Evolutionary conservation across 2,888 invertebrate species (phyloP).

Genomic region (Eledona agricola): DNA sequence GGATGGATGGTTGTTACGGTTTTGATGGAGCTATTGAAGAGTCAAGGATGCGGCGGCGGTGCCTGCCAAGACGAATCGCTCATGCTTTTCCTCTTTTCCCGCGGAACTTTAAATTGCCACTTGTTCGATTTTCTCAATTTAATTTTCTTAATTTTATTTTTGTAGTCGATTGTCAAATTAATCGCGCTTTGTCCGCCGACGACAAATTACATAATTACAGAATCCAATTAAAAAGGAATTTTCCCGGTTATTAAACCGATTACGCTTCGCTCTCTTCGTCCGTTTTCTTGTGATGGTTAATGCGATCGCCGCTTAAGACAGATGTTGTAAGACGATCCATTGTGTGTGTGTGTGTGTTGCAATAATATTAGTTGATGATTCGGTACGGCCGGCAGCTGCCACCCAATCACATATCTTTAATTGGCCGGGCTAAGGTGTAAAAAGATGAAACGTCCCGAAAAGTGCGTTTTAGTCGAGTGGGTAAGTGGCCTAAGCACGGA

Average conservation of each 20-base stretch:
- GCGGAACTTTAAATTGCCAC: too few relatives aligned
- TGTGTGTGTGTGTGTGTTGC: constrained; percentile 16
- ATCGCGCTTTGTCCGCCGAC: neutral
- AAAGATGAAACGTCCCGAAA: constrained; percentile 9
- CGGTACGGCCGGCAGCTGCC: constrained; percentile 26
- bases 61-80: too few relatives aligned
- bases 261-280: constrained; percentile 7
- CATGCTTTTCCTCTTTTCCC: too few relatives aligned
- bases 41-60: too few relatives aligned
- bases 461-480: constrained; percentile 14
- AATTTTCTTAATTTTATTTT: too few relatives aligned
- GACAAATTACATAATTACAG: constrained; percentile 8
- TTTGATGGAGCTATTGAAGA: too few relatives aligned
- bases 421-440: constrained; percentile 23
- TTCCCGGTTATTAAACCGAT: constrained; percentile 21
- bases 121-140: too few relatives aligned
- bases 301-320: constrained; percentile 20
- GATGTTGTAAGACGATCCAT: constrained; percentile 23
- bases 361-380: constrained; percentile 29
- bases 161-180: neutral
- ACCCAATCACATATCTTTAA: constrained; percentile 13
- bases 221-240: constrained; percentile 23
- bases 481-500: constrained; percentile 37
- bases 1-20: neutral
- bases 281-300: constrained; percentile 11